phyloP scores from a whole-genome alignment of 2,888 invertebrate genomes.

The Ptychoptera albimana region DNA sequence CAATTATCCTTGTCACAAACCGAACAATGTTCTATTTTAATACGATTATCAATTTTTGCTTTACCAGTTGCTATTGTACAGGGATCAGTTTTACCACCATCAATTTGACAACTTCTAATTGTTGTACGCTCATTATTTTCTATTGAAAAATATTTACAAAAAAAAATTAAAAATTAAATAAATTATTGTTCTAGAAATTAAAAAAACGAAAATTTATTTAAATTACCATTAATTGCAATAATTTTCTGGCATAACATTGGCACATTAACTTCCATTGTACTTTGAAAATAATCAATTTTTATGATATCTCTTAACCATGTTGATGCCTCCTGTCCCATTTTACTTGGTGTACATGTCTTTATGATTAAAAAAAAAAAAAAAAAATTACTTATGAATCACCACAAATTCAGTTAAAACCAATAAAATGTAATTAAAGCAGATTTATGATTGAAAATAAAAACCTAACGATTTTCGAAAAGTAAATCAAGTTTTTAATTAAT shows the following conservation, averaged over 20 bases:
- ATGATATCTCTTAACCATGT: conserved; percentile 1
- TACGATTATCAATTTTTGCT: conserved; percentile 5
- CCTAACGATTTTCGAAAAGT: too few species aligned
- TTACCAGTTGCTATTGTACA: conserved; percentile 22
- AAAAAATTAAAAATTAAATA: too few species aligned
- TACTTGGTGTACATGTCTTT: conserved; percentile 24
- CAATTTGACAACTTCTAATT: conserved; percentile 26
- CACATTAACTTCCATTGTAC: conserved; percentile 19
- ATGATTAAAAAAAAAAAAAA: conserved; percentile 6
- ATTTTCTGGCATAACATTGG: conserved; percentile 31
- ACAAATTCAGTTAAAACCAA: too few species aligned
- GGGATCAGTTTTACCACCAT: conserved; percentile 25
- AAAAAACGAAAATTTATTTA: background rate
- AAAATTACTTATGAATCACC: too few species aligned
- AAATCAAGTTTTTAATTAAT: too few species aligned
- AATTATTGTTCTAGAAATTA: too few species aligned
- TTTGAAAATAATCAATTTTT: conserved; percentile 1
- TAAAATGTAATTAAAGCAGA: too few species aligned
- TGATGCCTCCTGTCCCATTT: conserved; percentile 14
- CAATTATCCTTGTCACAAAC: conserved; percentile 23
- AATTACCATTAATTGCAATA: conserved; percentile 26
- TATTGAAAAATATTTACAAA: background rate
- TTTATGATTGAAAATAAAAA: too few species aligned
- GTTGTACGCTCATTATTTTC: conserved; percentile 17
- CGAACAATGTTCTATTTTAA: conserved; percentile 21